Base-by-base conservation (phyloP, 2,113 vertebrate species). In the Sander lucioperca region DNA sequence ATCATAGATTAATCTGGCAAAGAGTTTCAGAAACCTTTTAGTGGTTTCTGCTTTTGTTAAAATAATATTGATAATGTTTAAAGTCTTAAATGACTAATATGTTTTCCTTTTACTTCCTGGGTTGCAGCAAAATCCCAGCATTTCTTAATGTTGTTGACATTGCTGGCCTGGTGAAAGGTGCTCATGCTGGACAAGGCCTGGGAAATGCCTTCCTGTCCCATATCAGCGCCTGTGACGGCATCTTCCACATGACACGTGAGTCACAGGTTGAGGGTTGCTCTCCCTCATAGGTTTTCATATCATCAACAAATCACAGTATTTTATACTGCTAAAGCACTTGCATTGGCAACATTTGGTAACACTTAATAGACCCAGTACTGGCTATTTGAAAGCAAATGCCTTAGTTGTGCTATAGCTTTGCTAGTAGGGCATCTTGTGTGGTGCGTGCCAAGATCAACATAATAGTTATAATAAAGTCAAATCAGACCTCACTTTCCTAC, bases 111-210 rank as follows among this genome's bases (percentile, higher is more conserved):
- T 25, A 43, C 23, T 27, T 82, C 13, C 74, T 2, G 92, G 59
- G 30, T 95, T 96, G 83, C 94, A 99, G 98, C 95, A 98, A 98
- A 96, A 95, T 99, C 85, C 97, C 97, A 76, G 97, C 97, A 1
- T 99, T 99, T 95, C 95, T 99, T 81, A 97, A 97, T 83, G 96
- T 99, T 86, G 98, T 99, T 81, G 98, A 99, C 95, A 99, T 99
- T 80, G 98, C 97, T 83, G 98, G 98, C 10, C 96, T 99, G 81
- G 97, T 99, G 87, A 99, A 99, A 95, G 98, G 98, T 77, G 98
- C 98, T 72, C 97, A 98, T 62, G 95, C 96, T 80, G 97, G 98
- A 39, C 97, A 99, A 94, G 98, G 97, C 81, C 94, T 99, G 88
- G 98, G 97, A 88, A 99, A 99, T 79, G 97, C 97, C 94, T 99